A percentile compares a stretch with the other conserved stretches of the same genome.
Conservation (phyloP, 1,140 invertebrate genomes). For the Zaprionus lachaisei region DNA sequence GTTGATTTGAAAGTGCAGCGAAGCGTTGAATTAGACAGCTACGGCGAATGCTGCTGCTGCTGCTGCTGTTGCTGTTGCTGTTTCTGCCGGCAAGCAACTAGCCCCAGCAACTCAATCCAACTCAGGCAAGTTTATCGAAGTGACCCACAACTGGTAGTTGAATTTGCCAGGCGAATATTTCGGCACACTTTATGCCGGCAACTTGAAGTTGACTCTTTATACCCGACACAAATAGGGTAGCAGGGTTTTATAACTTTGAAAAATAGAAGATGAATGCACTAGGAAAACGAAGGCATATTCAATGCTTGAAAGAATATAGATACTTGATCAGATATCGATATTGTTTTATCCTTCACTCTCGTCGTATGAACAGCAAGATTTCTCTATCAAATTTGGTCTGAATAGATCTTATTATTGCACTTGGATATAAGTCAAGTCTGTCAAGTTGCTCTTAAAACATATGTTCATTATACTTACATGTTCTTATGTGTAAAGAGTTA, state of each 20-base stretch:
- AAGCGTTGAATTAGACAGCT: slow-evolving; percentile 79
- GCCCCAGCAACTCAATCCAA: slow-evolving; percentile 23
- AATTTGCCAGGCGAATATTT: slow-evolving; percentile 56
- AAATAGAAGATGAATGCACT: neutral
- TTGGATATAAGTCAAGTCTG: too few relatives aligned
- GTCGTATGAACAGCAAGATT: too few relatives aligned
- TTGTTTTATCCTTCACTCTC: too few relatives aligned
- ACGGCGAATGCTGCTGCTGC: slow-evolving; percentile 31
- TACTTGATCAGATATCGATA: too few relatives aligned
- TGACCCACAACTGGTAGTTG: slow-evolving; percentile 48
- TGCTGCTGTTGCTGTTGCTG: neutral
- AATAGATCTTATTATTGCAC: too few relatives aligned
- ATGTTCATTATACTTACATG: too few relatives aligned
- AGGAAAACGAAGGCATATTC: too few relatives aligned
- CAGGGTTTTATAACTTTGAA: neutral
- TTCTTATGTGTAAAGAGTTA: too few relatives aligned
- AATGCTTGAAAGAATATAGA: too few relatives aligned
- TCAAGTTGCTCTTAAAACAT: too few relatives aligned
- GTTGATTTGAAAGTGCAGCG: slow-evolving; percentile 81
- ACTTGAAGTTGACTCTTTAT: slow-evolving; percentile 33
- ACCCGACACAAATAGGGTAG: neutral
- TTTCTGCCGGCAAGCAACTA: slow-evolving; percentile 10
- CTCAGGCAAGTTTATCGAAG: slow-evolving; percentile 61
- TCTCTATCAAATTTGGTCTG: too few relatives aligned
- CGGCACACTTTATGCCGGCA: slow-evolving; percentile 59